Evolutionary conservation across 2,888 invertebrate genomes (phyloP), one percentile per base, ranked within the genome.

Genomic region (Helobdella robusta): DNA sequence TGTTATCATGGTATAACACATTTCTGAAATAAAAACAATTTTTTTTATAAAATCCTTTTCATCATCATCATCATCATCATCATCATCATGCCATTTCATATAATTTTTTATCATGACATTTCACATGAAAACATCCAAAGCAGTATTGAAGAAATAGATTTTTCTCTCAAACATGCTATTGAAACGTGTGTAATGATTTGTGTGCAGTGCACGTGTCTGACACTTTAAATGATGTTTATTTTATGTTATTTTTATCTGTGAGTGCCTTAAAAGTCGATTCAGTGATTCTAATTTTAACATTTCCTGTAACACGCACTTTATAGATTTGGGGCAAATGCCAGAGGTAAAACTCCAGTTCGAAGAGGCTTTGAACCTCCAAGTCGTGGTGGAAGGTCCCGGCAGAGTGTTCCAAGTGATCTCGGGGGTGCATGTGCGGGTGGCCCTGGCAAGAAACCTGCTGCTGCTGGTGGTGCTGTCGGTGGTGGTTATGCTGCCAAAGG

Each of bases 381-480:
- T 23, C 48, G 62, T 2, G 58, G 20, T 20, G 36, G 18, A n/a
- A 50, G 34, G n/a, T 34, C 54, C 11, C 40, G 44, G 6, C 59
- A n/a, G 28, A 59, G 56, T 32, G 15, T n/a, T 20, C 34, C 52
- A n/a, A 23, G 4, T 32, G 64, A 64, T 20, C 40, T 44, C 44
- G 18, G 60, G 6, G 60, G 15, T 6, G 60, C 18, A 11, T n/a
- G 44, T 6, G 32, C n/a, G 15, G 70, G 61, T 25, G 69, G 67
- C 4, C 70, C 71, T 50, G 69, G 69, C 30, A 66, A 68, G 40
- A 64, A 40, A 18, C 70, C 70, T 68, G 67, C 64, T 48, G 69
- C 61, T 46, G 65, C 30, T 15, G 61, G 50, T 18, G 50, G 64
- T 30, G 54, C 56, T 15, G 58, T 48, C 2, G 52, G 56, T 0